Evolutionary conservation across 1,140 invertebrate species (phyloP).

Genomic region (Phymorhynchus buccinoides): DNA sequence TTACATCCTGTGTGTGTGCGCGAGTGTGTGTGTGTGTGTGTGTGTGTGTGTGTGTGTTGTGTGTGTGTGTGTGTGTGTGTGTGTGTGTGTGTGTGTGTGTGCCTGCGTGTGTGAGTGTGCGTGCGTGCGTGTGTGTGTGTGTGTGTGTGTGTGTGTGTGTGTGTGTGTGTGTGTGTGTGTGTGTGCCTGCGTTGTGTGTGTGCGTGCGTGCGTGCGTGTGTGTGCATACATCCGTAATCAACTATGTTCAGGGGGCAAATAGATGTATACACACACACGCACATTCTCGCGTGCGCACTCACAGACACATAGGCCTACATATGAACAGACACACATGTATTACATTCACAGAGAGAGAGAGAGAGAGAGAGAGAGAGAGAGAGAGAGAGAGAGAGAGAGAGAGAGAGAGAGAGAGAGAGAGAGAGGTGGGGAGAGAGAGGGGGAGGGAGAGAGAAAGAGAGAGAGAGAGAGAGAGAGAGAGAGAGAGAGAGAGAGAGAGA

Average conservation of each 20-base stretch:
- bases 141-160: too few species aligned
- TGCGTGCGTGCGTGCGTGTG: not conserved
- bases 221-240: not conserved
- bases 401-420: not conserved
- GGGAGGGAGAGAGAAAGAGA: conserved; percentile 35
- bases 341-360: too few species aligned
- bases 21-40: too few species aligned
- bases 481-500: conserved; percentile 39
- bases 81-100: too few species aligned
- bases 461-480: conserved; percentile 36
- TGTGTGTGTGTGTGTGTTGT: too few species aligned
- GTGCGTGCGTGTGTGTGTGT: too few species aligned
- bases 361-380: not conserved
- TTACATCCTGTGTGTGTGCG: too few species aligned
- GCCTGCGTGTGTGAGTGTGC: too few species aligned
- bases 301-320: not conserved
- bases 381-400: conserved; percentile 4
- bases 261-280: not conserved
- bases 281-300: not conserved
- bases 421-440: conserved; percentile 7
- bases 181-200: too few species aligned
- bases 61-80: too few species aligned
- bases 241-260: not conserved
- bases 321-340: too few species aligned
- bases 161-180: too few species aligned